Conservation (phyloP, 2,797 vertebrate species). For the Acestrorhynchus altus region DNA sequence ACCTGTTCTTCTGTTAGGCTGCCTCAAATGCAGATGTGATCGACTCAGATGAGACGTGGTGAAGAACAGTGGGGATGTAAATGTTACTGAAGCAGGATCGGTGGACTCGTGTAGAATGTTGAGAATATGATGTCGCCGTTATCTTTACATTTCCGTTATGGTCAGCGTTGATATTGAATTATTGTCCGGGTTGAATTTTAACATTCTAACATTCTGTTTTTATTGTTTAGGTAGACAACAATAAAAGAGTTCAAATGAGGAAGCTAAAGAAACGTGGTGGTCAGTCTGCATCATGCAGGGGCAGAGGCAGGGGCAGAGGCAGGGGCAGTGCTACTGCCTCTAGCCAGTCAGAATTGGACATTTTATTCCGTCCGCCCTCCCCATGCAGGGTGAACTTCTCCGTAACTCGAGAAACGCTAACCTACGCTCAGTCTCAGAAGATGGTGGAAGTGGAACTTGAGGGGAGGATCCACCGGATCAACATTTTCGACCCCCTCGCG, state of each 20-base stretch:
- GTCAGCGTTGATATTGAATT: too few relatives aligned
- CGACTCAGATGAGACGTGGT: too few relatives aligned
- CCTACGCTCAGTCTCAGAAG: constrained; percentile 94
- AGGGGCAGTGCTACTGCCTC: constrained; percentile 71
- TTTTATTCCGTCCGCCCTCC: constrained; percentile 84
- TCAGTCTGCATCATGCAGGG: constrained; percentile 82
- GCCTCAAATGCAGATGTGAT: too few relatives aligned
- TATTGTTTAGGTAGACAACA: constrained; percentile 55
- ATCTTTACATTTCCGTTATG: too few relatives aligned
- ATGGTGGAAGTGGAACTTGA: constrained; percentile 98
- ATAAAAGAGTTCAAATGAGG: constrained; percentile 81
- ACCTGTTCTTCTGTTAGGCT: too few relatives aligned
- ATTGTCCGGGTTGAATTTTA: too few relatives aligned
- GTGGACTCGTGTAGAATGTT: too few relatives aligned
- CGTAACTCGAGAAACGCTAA: constrained; percentile 89
- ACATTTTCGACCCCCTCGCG: constrained; percentile 91
- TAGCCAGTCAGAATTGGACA: constrained; percentile 32
- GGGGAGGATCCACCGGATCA: constrained; percentile 93
- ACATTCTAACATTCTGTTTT: not conserved
- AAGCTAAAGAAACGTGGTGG: constrained; percentile 84
- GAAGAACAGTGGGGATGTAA: too few relatives aligned
- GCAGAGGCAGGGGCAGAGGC: constrained; percentile 77
- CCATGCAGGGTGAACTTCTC: constrained; percentile 94
- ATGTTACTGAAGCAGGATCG: too few relatives aligned
- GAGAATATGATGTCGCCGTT: too few relatives aligned